phyloP scores from a whole-genome alignment of 2,113 vertebrate species.

The Boleophthalmus pectinirostris region DNA sequence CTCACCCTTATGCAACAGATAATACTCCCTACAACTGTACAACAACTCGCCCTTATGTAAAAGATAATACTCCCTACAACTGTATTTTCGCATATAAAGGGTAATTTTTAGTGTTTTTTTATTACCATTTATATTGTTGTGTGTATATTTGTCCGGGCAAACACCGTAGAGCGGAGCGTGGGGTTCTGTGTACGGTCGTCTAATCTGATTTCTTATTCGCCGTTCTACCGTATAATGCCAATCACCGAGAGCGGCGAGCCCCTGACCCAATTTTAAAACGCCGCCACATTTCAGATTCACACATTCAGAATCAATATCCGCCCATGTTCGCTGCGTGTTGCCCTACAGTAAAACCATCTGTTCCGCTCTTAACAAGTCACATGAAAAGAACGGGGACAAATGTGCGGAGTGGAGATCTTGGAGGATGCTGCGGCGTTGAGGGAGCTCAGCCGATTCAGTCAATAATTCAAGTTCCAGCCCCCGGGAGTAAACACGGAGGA shows the following conservation, averaged over 20 bases:
- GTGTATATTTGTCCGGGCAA: not conserved
- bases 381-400: conserved; percentile 19
- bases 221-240: conserved; percentile 51
- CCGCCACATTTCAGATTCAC: conserved; percentile 59
- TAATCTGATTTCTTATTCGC: conserved; percentile 10
- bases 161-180: conserved; percentile 18
- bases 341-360: not conserved
- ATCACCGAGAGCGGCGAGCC: conserved; percentile 42
- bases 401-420: conserved; percentile 27
- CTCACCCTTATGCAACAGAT: too few relatives aligned
- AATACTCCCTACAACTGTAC: too few relatives aligned
- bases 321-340: conserved; percentile 16
- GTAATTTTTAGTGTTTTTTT: too few relatives aligned
- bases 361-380: conserved; percentile 17
- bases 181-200: conserved; percentile 18
- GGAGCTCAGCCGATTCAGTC: conserved; percentile 47
- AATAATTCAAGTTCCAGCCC: conserved; percentile 51
- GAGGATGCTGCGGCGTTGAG: conserved; percentile 33
- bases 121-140: too few relatives aligned
- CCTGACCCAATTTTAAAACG: conserved; percentile 64
- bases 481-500: conserved; percentile 40
- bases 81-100: too few relatives aligned
- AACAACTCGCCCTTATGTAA: too few relatives aligned
- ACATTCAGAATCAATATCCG: conserved; percentile 50
- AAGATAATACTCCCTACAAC: too few relatives aligned